Base-by-base conservation (phyloP, 2,797 vertebrate species). In the Caiman crocodilus region DNA sequence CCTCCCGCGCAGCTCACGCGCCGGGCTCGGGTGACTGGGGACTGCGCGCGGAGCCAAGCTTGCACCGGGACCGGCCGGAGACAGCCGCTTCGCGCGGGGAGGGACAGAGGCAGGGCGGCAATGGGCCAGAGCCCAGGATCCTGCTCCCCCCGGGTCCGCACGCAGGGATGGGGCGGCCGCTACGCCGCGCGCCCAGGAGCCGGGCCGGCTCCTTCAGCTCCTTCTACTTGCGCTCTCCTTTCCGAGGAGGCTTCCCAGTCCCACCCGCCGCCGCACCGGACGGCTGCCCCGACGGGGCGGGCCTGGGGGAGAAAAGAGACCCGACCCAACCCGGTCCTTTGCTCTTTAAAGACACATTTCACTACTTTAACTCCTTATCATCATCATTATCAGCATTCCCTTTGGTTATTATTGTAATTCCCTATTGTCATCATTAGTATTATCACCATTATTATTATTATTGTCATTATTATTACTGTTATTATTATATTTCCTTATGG, bases 171-270 rank as follows among this genome's bases (percentile, higher is more conserved):
- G 67, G 64, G 23, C 75, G 14, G 3, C 25, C 57, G 57, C 2
- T 42, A 8, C 42, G 42, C 42, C 42, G 42, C 42, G 42, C 59
- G 18, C 59, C 58, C 58, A 59, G 58, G 16, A 59, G 58, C 75
- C 2, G n/a, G 59, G 65, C 2, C 75, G 26, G 0, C 50, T 50
- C 42, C 4, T 58, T 25, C 16, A 0, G 1, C n/a, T 79, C 26
- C 13, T 85, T 57, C 64, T 87, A 92, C 93, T 91, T 92, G 94
- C 42, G 76, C 14, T 15, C 35, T 42, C 12, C 82, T 64, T 74
- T 58, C 71, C 7, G 28, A 10, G 9, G 42, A 42, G 42, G 9
- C 42, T 42, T 42, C 42, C 9, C 9, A 3, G 42, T 42, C 42
- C 42, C 42, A 10, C 42, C 42, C 9, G 42, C 42, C 42, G 42